Evolutionary conservation across 2,797 vertebrate species (phyloP), one percentile per base, ranked within the genome.

Genomic region (Ispidina lecontei): DNA sequence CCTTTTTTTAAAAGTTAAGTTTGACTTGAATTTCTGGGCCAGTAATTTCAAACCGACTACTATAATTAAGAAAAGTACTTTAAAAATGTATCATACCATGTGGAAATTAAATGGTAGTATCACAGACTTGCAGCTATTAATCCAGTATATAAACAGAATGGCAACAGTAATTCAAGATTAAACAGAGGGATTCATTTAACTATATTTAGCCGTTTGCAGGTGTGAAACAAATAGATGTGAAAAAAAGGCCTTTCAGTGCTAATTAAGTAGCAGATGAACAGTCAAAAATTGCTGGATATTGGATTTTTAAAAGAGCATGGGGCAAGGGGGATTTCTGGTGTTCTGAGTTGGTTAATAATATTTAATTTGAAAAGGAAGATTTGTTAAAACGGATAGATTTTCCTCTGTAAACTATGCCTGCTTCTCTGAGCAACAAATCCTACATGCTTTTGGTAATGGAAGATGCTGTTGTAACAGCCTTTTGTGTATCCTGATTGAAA

Each of bases 401-500:
- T 94, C 72, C 72, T 85, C 75, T 89, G 64, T 67, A 82, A 94
- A 86, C 12, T 65, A 49, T 72, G 37, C 78, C 84, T 95, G 51
- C 81, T 80, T 87, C 79, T 95, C 89, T 84, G 80, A 93, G 92
- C 69, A 94, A 95, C 70, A 97, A 96, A 97, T 94, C 83, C 78
- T 86, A 68, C 52, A 74, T 54, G 75, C 54, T 95, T 95, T 92
- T 91, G 54, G 87, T 96, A 96, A 93, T 77, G 55, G 85, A 91
- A 97, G 69, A 95, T 70, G 44, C 82, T 89, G 89, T 90, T 94
- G 60, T 89, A 93, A 89, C 69, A 95, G 93, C 62, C 94, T 97
- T 94, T 80, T 95, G 85, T 96, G 95, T 71, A 89, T 94, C 79
- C 96, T 94, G 95, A 97, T 97, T 97, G 97, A 97, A 97, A 97